Percentiles rank a stretch among this genome's conserved stretches.
Conservation (phyloP, 2,888 invertebrate species). For the Corythucha ciliata region DNA sequence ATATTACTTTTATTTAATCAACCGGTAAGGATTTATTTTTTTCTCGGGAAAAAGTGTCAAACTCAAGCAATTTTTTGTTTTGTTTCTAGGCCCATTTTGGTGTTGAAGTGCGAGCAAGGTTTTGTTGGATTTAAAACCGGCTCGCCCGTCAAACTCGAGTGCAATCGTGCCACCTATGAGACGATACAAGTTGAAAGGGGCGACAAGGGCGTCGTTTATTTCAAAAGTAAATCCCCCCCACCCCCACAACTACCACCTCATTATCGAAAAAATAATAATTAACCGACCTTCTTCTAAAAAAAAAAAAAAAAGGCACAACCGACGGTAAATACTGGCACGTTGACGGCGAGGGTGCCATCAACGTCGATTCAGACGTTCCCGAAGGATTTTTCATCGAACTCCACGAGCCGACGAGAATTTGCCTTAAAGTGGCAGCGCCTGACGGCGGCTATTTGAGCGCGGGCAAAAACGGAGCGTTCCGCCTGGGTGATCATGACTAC, state of each 20-base stretch:
- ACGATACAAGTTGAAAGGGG: constrained; percentile 84
- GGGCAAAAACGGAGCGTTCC: constrained; percentile 84
- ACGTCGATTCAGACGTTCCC: constrained; percentile 73
- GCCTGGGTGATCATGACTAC: constrained; percentile 67
- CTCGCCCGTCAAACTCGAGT: constrained; percentile 70
- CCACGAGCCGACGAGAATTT: constrained; percentile 83
- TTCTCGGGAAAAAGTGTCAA: not conserved
- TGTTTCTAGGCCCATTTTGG: constrained; percentile 68
- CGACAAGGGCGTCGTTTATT: constrained; percentile 78
- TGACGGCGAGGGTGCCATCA: constrained; percentile 73
- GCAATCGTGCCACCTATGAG: constrained; percentile 91
- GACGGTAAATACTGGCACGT: constrained; percentile 93
- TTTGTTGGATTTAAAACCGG: constrained; percentile 84
- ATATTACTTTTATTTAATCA: constrained; percentile 89
- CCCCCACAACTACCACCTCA: too few species aligned
- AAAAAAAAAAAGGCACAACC: constrained; percentile 60
- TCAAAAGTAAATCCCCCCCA: constrained; percentile 69
- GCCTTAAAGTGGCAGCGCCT: constrained; percentile 61
- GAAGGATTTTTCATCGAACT: constrained; percentile 86
- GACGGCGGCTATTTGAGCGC: constrained; percentile 70
- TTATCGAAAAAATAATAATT: too few species aligned
- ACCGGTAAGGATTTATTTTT: constrained; percentile 51
- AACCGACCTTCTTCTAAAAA: too few species aligned
- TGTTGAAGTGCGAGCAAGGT: constrained; percentile 90
- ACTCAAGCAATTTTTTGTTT: constrained; percentile 17